Conservation (phyloP, 2,797 vertebrate genomes). For the Rhadinocentrus ornatus region DNA sequence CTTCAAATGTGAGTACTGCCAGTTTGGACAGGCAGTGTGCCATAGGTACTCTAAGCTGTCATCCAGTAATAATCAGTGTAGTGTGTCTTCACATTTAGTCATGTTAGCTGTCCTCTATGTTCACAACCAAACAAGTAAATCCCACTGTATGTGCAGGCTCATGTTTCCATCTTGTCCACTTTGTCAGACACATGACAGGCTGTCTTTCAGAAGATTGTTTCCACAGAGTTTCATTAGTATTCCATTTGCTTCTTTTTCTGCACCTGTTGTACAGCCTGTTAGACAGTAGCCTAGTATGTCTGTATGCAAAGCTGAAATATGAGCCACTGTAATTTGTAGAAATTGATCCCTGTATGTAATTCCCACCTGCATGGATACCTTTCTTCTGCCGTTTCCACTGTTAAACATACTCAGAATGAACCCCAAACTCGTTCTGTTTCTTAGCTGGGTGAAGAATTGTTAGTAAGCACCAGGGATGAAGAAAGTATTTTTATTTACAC, state of each 20-base stretch:
- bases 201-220: slow-evolving; percentile 41
- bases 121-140: slow-evolving; percentile 41
- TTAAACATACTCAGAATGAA: slow-evolving; percentile 22
- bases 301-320: slow-evolving; percentile 32
- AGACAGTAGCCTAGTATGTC: slow-evolving; percentile 11
- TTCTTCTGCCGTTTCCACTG: slow-evolving; percentile 48
- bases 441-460: background rate
- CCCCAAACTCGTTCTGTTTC: slow-evolving; percentile 18
- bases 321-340: slow-evolving; percentile 39
- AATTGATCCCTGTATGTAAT: slow-evolving; percentile 26
- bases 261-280: slow-evolving; percentile 24
- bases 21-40: slow-evolving; percentile 28
- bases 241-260: slow-evolving; percentile 37
- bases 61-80: slow-evolving; percentile 20
- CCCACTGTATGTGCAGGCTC: slow-evolving; percentile 43
- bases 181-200: slow-evolving; percentile 47
- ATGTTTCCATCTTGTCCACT: slow-evolving; percentile 59
- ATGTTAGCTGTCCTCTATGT: slow-evolving; percentile 10
- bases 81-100: slow-evolving; percentile 16
- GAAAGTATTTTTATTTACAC: background rate
- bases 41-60: slow-evolving; percentile 7
- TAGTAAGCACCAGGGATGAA: background rate
- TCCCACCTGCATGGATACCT: slow-evolving; percentile 53
- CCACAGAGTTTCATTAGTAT: slow-evolving; percentile 27
- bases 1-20: slow-evolving; percentile 79